Evolutionary conservation across 1,140 invertebrate genomes (phyloP).

Genomic region (Capitella teleta): DNA sequence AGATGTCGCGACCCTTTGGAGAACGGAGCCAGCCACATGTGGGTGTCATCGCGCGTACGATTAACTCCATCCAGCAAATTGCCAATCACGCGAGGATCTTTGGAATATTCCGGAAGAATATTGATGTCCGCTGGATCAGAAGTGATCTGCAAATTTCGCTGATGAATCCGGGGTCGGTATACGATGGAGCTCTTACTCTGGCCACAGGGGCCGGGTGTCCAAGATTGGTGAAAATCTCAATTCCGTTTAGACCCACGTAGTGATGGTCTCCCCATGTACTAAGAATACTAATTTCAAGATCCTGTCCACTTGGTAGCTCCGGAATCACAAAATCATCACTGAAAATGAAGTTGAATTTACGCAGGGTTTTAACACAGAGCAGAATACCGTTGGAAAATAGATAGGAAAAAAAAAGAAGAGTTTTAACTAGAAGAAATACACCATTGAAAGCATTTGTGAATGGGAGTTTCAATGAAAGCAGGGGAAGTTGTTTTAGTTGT

Average conservation of each 20-base stretch:
- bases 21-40: conserved; percentile 62
- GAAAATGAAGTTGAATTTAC: background rate
- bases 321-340: conserved; percentile 49
- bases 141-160: conserved; percentile 49
- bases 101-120: conserved; percentile 48
- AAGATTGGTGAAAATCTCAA: conserved; percentile 60
- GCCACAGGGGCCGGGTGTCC: conserved; percentile 46
- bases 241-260: conserved; percentile 67
- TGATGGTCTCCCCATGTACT: conserved; percentile 73
- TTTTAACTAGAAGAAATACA: too few species aligned
- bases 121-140: conserved; percentile 53
- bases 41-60: conserved; percentile 60
- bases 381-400: too few species aligned
- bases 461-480: too few species aligned
- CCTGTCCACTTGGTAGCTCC: conserved; percentile 57
- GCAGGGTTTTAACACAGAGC: too few species aligned
- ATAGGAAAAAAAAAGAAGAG: too few species aligned
- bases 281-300: conserved; percentile 57
- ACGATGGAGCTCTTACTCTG: conserved; percentile 28
- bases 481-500: too few species aligned
- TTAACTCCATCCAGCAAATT: conserved; percentile 62
- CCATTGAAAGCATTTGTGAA: too few species aligned
- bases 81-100: conserved; percentile 50
- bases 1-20: conserved; percentile 48
- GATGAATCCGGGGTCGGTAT: background rate